Percentiles rank a stretch among this genome's conserved stretches.
phyloP scores from a whole-genome alignment of 2,113 vertebrate species.

The Siniperca chuatsi region DNA sequence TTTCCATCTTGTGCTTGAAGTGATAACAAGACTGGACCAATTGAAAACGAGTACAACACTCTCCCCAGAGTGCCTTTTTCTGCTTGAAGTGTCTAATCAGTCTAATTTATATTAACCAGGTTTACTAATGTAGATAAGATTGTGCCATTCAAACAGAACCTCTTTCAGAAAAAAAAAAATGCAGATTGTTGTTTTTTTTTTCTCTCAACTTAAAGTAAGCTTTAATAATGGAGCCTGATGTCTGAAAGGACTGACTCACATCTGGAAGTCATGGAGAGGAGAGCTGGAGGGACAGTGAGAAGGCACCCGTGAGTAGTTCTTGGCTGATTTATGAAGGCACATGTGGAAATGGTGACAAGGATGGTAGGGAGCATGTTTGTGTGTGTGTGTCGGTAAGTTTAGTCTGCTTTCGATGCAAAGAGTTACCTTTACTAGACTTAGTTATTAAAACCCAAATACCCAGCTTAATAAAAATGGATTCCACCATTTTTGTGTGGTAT shows the following conservation, averaged over 20 bases:
- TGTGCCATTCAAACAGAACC: slow-evolving; percentile 10
- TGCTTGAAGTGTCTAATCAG: slow-evolving; percentile 47
- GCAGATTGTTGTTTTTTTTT: slow-evolving; percentile 1
- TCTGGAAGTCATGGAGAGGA: slow-evolving; percentile 57
- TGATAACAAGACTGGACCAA: slow-evolving; percentile 63
- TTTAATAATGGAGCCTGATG: slow-evolving; percentile 39
- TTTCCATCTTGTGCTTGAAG: slow-evolving; percentile 59
- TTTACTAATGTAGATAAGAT: slow-evolving; percentile 36
- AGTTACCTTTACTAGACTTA: too few relatives aligned
- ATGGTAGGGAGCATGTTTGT: slow-evolving; percentile 9
- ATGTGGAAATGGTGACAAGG: slow-evolving; percentile 48
- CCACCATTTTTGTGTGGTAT: slow-evolving; percentile 1
- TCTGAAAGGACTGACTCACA: slow-evolving; percentile 37
- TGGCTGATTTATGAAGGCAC: slow-evolving; percentile 67
- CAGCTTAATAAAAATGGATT: slow-evolving; percentile 3
- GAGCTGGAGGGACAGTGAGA: slow-evolving; percentile 22
- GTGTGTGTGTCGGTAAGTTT: not conserved
- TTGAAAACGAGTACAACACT: slow-evolving; percentile 35
- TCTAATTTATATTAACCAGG: slow-evolving; percentile 47
- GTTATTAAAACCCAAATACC: not conserved
- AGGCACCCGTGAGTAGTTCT: slow-evolving; percentile 39
- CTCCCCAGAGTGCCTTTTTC: slow-evolving; percentile 32
- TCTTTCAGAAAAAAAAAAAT: slow-evolving; percentile 1
- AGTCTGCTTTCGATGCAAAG: not conserved
- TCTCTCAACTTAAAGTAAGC: slow-evolving; percentile 22